These are phyloP conservation scores for Pseudococcus jackbeardsleyi DNA, from an alignment of 2,888 invertebrate genomes.

Conservation along the genomic window DNA sequence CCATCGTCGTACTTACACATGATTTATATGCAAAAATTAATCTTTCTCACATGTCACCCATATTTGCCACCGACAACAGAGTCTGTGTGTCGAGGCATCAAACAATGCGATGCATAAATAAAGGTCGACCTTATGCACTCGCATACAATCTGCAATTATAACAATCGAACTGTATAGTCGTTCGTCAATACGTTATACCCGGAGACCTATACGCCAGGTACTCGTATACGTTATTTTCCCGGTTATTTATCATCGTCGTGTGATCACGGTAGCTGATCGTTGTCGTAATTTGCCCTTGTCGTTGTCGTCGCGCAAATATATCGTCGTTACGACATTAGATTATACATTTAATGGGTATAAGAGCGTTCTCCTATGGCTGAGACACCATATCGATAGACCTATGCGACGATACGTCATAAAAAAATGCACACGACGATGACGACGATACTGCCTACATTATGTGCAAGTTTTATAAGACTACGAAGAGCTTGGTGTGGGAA, in stretches of 20 bases:
- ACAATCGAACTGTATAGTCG: neutral
- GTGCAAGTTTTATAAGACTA: neutral
- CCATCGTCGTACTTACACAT: neutral
- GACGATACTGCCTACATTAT: neutral
- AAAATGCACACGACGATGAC: neutral
- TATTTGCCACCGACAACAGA: constrained; percentile 28
- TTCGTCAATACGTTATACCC: too few relatives aligned
- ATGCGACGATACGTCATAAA: constrained; percentile 5
- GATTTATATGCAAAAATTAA: constrained; percentile 33
- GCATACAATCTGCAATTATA: neutral
- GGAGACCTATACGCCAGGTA: neutral
- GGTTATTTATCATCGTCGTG: constrained; percentile 28
- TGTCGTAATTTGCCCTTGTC: constrained; percentile 32
- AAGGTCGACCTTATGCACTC: neutral
- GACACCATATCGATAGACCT: neutral
- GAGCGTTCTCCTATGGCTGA: neutral
- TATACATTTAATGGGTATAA: neutral
- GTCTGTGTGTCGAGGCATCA: constrained; percentile 2
- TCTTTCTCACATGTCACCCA: constrained; percentile 41
- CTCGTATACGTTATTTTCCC: neutral
- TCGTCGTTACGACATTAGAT: neutral
- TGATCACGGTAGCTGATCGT: constrained; percentile 22
- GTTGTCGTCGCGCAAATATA: neutral
- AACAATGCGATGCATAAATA: neutral
- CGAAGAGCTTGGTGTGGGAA: neutral